Evolutionary conservation across 1,140 invertebrate species (phyloP).

Genomic region (Halesus radiatus): DNA sequence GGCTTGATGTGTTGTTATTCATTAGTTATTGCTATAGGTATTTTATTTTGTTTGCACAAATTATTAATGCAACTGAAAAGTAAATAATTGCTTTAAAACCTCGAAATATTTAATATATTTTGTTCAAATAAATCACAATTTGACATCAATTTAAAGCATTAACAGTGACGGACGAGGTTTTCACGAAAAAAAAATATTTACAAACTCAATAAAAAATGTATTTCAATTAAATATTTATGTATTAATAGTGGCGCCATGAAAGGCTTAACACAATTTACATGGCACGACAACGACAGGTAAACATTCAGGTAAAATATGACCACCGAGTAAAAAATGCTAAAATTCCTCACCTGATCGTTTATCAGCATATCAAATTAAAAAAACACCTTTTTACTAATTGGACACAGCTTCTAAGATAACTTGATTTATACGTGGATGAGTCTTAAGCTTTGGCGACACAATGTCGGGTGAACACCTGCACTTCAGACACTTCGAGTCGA

Average conservation of each 20-base stretch:
- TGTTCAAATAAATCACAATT: too few species aligned
- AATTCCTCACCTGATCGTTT: too few species aligned
- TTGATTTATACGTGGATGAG: constrained; percentile 15
- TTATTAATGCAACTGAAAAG: too few species aligned
- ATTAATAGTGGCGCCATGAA: constrained; percentile 24
- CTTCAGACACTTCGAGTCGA: not conserved
- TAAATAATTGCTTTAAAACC: too few species aligned
- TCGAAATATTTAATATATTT: too few species aligned
- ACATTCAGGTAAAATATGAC: not conserved
- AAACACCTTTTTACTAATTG: not conserved
- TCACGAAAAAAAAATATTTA: not conserved
- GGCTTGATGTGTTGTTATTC: too few species aligned
- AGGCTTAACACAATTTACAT: constrained; percentile 12
- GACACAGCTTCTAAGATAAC: not conserved
- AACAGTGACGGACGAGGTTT: too few species aligned
- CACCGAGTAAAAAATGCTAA: not conserved
- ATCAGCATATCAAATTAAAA: not conserved
- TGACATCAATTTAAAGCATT: too few species aligned
- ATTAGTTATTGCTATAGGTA: too few species aligned
- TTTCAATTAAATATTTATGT: constrained; percentile 24
- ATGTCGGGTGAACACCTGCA: constrained; percentile 57
- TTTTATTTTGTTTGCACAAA: too few species aligned
- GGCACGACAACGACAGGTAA: constrained; percentile 15
- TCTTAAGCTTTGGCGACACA: constrained; percentile 54
- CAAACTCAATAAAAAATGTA: not conserved